These are phyloP conservation scores for Chaetorhynchus papuensis DNA, from an alignment of 2,113 vertebrate species.

Conservation along the genomic window DNA sequence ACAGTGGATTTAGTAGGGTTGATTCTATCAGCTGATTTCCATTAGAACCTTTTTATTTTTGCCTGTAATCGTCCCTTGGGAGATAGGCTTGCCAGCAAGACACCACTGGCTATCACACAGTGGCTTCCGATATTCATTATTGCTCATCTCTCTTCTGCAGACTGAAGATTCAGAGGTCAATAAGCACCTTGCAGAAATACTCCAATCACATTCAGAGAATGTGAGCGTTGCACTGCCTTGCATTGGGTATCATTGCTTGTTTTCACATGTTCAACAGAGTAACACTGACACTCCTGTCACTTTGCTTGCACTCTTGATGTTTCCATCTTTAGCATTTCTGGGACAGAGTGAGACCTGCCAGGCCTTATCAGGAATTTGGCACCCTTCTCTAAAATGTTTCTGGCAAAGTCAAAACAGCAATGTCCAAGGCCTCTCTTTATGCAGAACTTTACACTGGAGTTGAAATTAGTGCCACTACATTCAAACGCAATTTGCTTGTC, in stretches of 20 bases:
- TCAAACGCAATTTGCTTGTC: background rate
- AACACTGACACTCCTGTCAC: background rate
- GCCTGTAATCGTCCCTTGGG: background rate
- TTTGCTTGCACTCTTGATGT: background rate
- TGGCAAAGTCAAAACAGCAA: background rate
- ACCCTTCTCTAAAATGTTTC: background rate
- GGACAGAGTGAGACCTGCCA: background rate
- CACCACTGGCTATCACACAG: background rate
- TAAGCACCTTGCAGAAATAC: background rate
- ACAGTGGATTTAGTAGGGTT: background rate
- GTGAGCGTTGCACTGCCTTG: background rate
- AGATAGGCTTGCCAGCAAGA: background rate
- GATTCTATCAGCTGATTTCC: background rate
- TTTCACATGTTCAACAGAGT: background rate
- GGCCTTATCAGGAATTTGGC: background rate
- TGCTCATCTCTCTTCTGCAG: background rate
- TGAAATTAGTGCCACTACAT: background rate
- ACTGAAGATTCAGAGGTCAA: background rate
- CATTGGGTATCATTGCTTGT: background rate
- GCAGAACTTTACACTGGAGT: background rate
- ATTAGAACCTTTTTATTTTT: background rate
- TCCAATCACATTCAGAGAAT: background rate
- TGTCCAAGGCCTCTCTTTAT: background rate
- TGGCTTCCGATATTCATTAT: background rate
- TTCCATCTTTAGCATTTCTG: background rate